Base-by-base conservation (phyloP, 2,888 invertebrate species). In the Athripsodes cinereus region DNA sequence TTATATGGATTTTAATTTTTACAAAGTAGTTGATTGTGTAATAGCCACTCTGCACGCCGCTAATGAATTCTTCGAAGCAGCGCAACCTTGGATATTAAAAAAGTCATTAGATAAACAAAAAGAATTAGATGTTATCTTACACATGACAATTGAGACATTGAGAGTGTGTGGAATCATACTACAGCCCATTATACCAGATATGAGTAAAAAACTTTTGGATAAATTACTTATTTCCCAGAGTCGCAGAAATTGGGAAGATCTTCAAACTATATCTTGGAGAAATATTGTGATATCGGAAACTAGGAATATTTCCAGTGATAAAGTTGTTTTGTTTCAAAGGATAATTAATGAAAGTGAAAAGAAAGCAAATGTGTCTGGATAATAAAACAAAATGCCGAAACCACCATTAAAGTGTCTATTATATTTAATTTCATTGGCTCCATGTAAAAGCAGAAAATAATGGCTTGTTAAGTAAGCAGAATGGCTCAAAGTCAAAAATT, bases 41-140 rank as follows among this genome's bases (percentile, higher is more conserved):
- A 86, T 96, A 72, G 75, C 81, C 11, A 81, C 85, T 0, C 74
- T 96, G 11, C 88, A 90, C 68, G 74, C 83, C 22, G 86, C 91
- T 18, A 98, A 99, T 76, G 76, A 84, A 60, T 92, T 96, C 79
- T 87, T 98, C 67, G 90, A 96, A 68, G 76, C 85, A 2, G 81
- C 86, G 66, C 87, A 89, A 70, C 97, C 97, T 0, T 99, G 98
- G 98, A 83, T 87, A 65, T 77, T 97, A 59, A 83, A 79, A 55
- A 89, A 90, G 68, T 70, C 77, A 10, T 72, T 76, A 0, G 75
- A 80, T 47, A 70, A 76, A 20, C 78, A 81, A 52, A 75, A 81
- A 47, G 78, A 85, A 66, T 72, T 93, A 1, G 81, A 87, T 67
- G 83, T 85, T 16, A 83, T 95, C 52, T 78, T 97, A 57, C 88